Base-by-base conservation (phyloP, 2,888 invertebrate species). In the Taenaris catops region DNA sequence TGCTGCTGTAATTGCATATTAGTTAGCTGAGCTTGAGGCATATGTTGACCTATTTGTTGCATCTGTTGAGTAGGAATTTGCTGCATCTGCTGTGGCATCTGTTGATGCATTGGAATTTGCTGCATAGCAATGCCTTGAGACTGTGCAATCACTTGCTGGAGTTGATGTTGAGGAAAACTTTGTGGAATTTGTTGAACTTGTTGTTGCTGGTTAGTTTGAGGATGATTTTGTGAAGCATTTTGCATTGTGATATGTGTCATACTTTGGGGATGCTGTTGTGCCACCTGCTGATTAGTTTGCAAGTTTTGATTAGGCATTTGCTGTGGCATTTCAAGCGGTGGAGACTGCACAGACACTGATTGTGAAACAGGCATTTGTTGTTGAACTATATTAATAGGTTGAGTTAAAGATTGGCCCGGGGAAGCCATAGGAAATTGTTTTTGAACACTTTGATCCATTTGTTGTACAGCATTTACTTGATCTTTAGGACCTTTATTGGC, bases 1-100 rank as follows among this genome's bases (percentile, higher is more conserved):
- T 81, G 84, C 46, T 87, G 87, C 47, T 87, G 88, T 66, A 88
- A 78, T 59, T 86, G 86, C 70, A 87, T 80, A 49, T 84, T 87
- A 35, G 80, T 56, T 46, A 87, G 74, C 51, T 84, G 87, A 1
- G 74, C 51, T 52, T 87, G 87, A 3, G 81, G 84, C 53, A 87
- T 61, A 51, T 84, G 84, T 51, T 84, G 84, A 48, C 73, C 67
- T 49, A 87, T 80, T 68, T 74, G 89, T 61, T 72, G 90, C 78
- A 87, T 83, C 64, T 87, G 88, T 56, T 84, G 84, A 45, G 84
- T 81, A 33, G 86, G 84, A 46, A 86, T 84, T 58, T 86, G 87
- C 52, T 87, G 86, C 76, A 87, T 78, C 51, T 87, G 88, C 51
- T 88, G 88, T 8, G 87, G 81, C 58, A 84, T 80, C 49, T 81